Percentiles rank a stretch among this genome's conserved stretches.
Conservation (phyloP, 2,888 invertebrate genomes). For the Sarcophaga caerulescens region DNA sequence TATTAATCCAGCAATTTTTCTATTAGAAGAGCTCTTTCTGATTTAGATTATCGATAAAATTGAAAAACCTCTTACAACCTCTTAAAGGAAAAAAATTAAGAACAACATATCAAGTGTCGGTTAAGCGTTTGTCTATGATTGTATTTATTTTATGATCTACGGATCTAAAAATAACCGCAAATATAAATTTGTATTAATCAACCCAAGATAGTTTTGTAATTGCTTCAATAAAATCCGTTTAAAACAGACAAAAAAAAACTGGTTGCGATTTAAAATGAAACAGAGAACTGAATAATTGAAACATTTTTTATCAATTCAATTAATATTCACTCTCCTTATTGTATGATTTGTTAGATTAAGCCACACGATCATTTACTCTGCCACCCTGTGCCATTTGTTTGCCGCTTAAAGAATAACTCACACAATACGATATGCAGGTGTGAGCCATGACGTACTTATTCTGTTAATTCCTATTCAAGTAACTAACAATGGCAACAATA, state of each 20-base stretch:
- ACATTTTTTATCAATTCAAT: constrained; percentile 48
- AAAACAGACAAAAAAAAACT: constrained; percentile 23
- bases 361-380: neutral
- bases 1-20: too few species aligned
- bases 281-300: neutral
- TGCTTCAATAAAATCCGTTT: constrained; percentile 40
- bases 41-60: too few species aligned
- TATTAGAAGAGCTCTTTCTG: too few species aligned
- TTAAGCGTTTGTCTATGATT: too few species aligned
- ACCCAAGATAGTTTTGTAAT: neutral
- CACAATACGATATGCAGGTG: constrained; percentile 62
- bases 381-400: neutral
- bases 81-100: too few species aligned
- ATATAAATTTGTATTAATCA: too few species aligned
- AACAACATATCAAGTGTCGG: too few species aligned
- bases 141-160: neutral
- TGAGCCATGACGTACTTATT: constrained; percentile 51
- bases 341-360: neutral
- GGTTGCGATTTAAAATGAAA: neutral
- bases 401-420: constrained; percentile 43
- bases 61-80: too few species aligned
- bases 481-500: constrained; percentile 32
- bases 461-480: constrained; percentile 44
- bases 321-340: constrained; percentile 39
- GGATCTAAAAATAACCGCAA: neutral